Percentiles rank a stretch among this genome's conserved stretches.
phyloP scores from a whole-genome alignment of 2,113 vertebrate genomes.

The cattle (Bos taurus) region ARS-UCD2.0 NC_037343.1:61600501-61601000 shows the following conservation, averaged over 20 bases:
- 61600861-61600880: not conserved
- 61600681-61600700: not conserved
- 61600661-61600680: not conserved
- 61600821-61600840: not conserved
- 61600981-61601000: slow-evolving; percentile 11
- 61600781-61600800: not conserved
- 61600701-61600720: not conserved
- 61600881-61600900: not conserved
- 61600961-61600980: not conserved
- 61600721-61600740: not conserved
- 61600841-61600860: not conserved
- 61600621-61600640: not conserved
- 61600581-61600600: not conserved
- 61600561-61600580: not conserved
- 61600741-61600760: not conserved
- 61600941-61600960: not conserved
- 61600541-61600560: not conserved
- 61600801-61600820: not conserved
- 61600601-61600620: not conserved
- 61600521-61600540: not conserved
- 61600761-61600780: not conserved
- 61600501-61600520: not conserved
- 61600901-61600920: not conserved
- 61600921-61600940: not conserved
- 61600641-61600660: not conserved